phyloP scores from a whole-genome alignment of 2,113 vertebrate genomes.

The Hemiprocne comata region DNA sequence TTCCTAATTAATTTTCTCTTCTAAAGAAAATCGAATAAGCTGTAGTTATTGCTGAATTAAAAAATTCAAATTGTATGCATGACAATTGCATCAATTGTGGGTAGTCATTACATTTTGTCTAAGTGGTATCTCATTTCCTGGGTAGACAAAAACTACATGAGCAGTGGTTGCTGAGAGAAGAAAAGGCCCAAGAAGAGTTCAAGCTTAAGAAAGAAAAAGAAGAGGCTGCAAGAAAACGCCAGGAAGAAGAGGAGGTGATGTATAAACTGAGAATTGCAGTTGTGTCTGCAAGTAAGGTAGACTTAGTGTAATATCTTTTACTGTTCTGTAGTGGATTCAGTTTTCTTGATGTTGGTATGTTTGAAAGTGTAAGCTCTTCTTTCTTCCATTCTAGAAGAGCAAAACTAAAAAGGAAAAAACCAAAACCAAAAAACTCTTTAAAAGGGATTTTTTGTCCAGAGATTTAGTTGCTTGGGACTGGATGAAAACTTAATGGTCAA shows the following conservation, averaged over 20 bases:
- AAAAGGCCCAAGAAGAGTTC: constrained; percentile 91
- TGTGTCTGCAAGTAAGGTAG: not conserved
- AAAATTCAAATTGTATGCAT: not conserved
- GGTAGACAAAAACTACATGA: constrained; percentile 85
- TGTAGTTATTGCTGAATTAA: not conserved
- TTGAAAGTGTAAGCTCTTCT: not conserved
- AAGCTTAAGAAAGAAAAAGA: constrained; percentile 84
- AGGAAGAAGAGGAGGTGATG: constrained; percentile 92
- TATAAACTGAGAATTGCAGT: not conserved
- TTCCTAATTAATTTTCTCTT: not conserved
- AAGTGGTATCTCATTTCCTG: constrained; percentile 33
- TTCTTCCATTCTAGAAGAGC: not conserved
- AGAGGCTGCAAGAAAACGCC: constrained; percentile 83
- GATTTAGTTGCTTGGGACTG: not conserved
- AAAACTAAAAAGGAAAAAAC: not conserved
- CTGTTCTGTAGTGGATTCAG: not conserved
- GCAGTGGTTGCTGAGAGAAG: constrained; percentile 90
- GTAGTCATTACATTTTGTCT: not conserved
- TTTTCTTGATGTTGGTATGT: not conserved
- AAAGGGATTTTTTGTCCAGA: not conserved
- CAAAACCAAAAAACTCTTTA: not conserved
- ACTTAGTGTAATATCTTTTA: not conserved
- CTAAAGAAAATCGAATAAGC: not conserved
- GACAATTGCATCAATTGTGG: not conserved
- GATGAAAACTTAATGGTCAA: not conserved